These are phyloP conservation scores for Drosophila leontia DNA, from an alignment of 1,140 invertebrate species.

Conservation along the genomic window DNA sequence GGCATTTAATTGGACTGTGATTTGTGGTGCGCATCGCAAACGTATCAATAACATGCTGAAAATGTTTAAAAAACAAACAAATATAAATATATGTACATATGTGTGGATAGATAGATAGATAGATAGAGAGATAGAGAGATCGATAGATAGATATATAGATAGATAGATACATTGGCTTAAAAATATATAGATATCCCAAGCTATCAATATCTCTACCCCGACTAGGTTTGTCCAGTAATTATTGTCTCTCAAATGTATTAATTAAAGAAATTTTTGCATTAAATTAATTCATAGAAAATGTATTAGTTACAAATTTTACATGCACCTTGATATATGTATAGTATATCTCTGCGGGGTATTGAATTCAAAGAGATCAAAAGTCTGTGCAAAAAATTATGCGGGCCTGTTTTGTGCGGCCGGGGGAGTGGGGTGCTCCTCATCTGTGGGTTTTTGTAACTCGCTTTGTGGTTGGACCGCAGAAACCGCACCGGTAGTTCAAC, in stretches of 20 bases:
- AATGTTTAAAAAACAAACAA: constrained; percentile 20
- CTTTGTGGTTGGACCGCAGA: constrained; percentile 49
- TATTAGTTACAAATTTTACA: not conserved
- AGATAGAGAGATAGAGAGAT: not conserved
- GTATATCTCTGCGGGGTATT: constrained; percentile 1
- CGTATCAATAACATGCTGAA: constrained; percentile 64
- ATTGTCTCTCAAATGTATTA: not conserved
- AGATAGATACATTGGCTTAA: not conserved
- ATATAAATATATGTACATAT: constrained; percentile 3
- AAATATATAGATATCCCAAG: not conserved
- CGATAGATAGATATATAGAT: not conserved
- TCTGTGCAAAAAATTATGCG: constrained; percentile 46
- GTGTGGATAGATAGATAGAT: constrained; percentile 1
- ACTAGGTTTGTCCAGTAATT: not conserved
- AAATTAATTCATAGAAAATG: not conserved
- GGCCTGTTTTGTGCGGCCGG: constrained; percentile 25
- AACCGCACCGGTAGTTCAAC: constrained; percentile 58
- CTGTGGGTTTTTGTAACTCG: constrained; percentile 38
- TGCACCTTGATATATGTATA: not conserved
- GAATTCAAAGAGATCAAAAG: constrained; percentile 15
- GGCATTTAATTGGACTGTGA: constrained; percentile 78
- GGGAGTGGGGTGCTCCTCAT: not conserved
- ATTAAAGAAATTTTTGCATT: not conserved
- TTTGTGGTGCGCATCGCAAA: constrained; percentile 69
- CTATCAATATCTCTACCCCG: not conserved